These are phyloP conservation scores for Eupithecia subfuscata DNA, from an alignment of 2,888 invertebrate genomes.

Conservation along the genomic window DNA sequence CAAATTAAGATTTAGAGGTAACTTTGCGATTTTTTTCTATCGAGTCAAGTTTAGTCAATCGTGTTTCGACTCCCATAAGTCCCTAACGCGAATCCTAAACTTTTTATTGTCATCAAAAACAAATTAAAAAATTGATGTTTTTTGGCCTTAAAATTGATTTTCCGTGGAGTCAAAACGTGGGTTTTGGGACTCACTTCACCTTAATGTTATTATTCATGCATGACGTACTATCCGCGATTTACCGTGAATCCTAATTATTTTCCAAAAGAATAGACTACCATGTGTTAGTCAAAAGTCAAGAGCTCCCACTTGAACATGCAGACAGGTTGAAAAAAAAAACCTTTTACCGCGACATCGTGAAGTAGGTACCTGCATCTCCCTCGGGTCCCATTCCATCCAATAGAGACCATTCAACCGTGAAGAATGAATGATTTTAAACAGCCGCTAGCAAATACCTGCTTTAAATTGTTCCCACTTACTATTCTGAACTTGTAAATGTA, in stretches of 20 bases:
- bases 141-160: no score
- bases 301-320: constrained; percentile 50
- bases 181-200: no score
- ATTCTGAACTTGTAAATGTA: constrained; percentile 22
- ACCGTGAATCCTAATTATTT: constrained; percentile 1
- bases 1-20: no score
- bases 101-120: no score
- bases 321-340: constrained; percentile 61
- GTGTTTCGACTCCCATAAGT: no score
- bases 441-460: constrained; percentile 63
- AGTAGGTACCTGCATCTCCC: constrained; percentile 69
- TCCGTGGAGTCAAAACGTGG: no score
- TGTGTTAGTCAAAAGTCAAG: constrained; percentile 24
- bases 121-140: no score
- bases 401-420: constrained; percentile 71
- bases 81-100: no score
- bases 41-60: no score
- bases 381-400: constrained; percentile 61
- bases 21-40: no score
- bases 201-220: neutral
- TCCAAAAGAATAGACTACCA: constrained; percentile 1
- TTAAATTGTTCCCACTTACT: constrained; percentile 59
- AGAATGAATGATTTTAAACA: constrained; percentile 75
- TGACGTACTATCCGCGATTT: neutral
- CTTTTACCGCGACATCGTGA: constrained; percentile 54